These are phyloP conservation scores for Neodiprion lecontei DNA, from an alignment of 1,140 invertebrate species.

Conservation along the genomic window DNA sequence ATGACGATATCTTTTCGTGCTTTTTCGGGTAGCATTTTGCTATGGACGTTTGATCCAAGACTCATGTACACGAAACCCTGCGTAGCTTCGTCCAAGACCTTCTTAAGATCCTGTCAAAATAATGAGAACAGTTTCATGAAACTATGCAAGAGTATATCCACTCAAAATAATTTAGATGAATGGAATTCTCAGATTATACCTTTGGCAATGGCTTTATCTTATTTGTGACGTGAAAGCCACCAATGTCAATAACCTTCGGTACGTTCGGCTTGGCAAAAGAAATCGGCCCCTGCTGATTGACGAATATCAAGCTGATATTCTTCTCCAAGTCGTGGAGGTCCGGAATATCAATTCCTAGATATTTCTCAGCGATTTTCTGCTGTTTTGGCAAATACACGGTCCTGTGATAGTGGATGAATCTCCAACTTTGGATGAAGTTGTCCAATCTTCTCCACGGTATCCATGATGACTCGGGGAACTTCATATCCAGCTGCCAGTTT, in stretches of 20 bases:
- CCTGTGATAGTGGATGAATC: not conserved
- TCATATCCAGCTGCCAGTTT: constrained; percentile 29
- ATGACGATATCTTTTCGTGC: constrained; percentile 49
- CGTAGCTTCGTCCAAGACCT: constrained; percentile 52
- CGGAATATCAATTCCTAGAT: constrained; percentile 41
- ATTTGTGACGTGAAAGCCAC: constrained; percentile 57
- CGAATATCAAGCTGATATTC: constrained; percentile 59
- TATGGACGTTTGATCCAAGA: constrained; percentile 59
- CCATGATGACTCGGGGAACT: constrained; percentile 15
- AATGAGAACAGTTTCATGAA: constrained; percentile 12
- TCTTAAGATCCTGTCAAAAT: constrained; percentile 51
- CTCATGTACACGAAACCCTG: constrained; percentile 68
- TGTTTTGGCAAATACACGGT: constrained; percentile 40
- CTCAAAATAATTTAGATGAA: not conserved
- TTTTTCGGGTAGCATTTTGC: constrained; percentile 37
- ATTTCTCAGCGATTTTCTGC: constrained; percentile 46
- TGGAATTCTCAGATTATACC: constrained; percentile 28
- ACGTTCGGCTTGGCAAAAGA: constrained; percentile 62
- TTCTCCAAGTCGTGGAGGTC: constrained; percentile 36
- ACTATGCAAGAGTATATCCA: not conserved
- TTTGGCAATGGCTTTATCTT: constrained; percentile 33
- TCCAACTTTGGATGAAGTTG: constrained; percentile 28
- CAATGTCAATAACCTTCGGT: constrained; percentile 63
- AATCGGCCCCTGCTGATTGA: constrained; percentile 65
- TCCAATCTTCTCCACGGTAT: constrained; percentile 24